Percentiles rank a stretch among this genome's conserved stretches.
These are phyloP conservation scores for Aleiodes sp. DNA, from an alignment of 1,140 invertebrate species.

Conservation along the genomic window DNA sequence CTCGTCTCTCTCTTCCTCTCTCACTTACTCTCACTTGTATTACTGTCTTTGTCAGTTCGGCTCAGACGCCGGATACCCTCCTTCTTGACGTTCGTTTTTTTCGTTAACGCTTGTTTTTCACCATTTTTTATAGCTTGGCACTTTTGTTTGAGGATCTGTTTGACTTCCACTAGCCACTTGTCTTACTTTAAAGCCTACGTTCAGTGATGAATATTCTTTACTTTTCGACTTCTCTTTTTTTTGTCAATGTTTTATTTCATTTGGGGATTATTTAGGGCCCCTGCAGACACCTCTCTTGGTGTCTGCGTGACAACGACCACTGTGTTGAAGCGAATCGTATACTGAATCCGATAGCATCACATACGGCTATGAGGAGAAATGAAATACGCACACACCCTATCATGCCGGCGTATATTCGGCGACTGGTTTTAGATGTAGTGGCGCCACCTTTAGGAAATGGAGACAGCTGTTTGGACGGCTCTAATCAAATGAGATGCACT, in stretches of 20 bases:
- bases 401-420: constrained; percentile 22
- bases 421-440: constrained; percentile 3
- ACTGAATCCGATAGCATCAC: neutral
- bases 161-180: neutral
- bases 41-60: neutral
- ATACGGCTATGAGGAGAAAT: neutral
- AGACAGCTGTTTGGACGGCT: neutral
- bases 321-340: constrained; percentile 1
- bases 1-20: constrained; percentile 5
- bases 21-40: neutral
- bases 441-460: constrained; percentile 1
- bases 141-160: neutral
- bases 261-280: neutral
- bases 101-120: neutral
- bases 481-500: neutral
- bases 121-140: neutral
- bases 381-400: constrained; percentile 15
- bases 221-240: no score
- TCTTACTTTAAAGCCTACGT: no score
- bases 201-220: no score
- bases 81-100: neutral
- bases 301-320: neutral
- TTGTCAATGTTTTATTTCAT: neutral
- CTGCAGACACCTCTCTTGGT: neutral
- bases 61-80: constrained; percentile 2